Evolutionary conservation across 2,888 invertebrate genomes (phyloP), one percentile per base, ranked within the genome.

Genomic region (Lysandra coridon): DNA sequence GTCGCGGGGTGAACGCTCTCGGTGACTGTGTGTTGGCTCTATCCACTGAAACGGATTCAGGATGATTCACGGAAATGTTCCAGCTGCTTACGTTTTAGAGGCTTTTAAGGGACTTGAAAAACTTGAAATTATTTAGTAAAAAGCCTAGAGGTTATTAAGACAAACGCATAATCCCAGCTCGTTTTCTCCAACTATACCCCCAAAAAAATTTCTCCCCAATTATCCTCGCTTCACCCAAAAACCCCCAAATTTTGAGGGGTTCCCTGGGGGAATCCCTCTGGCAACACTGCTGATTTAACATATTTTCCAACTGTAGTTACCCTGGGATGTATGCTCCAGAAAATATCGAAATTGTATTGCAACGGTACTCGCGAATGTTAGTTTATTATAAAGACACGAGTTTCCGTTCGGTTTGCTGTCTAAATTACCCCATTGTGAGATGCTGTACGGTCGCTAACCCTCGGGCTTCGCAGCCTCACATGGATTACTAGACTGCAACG

Each of bases 1-100:
- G 92, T 92, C 92, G 92, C 92, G 81, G 89, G 92, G 91, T 93
- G 89, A 93, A 92, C 84, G 93, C 85, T 87, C 93, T 90, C 82
- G 74, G 87, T 88, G 89, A 57, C 57, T 57, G 88, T 88, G 89
- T 84, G 84, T 86, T 83, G 84, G 83, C 83, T 17, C 33, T 76
- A 49, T 53, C 14, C 53, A 57, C 76, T 76, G 76, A 76, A 76
- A 76, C 57, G 76, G 76, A 76, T 76, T 53, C 76, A 76, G 76
- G 76, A 53, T 76, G 76, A 53, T 57, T 76, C 76, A 76, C 53
- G 49, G 30, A 37, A 37, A 37, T 69, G 14, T 37, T 69, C 14
- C 69, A 69, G 14, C 33, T 69, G 33, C 33, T 30, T 33, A 10
- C 44, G 44, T 7, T 4, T 33, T 3, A 30, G 33, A 33, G 69